phyloP scores from a whole-genome alignment of 2,797 vertebrate genomes.

The Sarcophilus harrisii region DNA sequence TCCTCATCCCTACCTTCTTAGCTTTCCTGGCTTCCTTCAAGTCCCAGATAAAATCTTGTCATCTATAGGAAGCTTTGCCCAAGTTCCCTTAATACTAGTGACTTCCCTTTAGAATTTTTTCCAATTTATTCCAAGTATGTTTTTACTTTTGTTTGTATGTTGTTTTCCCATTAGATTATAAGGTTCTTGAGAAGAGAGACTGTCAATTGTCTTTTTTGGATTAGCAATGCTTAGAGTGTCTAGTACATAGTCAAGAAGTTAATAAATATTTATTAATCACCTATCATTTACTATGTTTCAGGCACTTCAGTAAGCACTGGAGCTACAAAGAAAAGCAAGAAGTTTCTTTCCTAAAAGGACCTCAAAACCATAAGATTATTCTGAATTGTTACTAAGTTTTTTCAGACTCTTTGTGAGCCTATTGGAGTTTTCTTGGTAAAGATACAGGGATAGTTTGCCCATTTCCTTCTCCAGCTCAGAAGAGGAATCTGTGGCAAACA shows the following conservation, averaged over 20 bases:
- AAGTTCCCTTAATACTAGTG: not conserved
- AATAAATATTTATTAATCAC: not conserved
- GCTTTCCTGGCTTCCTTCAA: not conserved
- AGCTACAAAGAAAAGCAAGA: not conserved
- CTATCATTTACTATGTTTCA: not conserved
- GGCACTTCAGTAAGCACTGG: not conserved
- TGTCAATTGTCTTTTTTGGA: not conserved
- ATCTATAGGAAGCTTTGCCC: not conserved
- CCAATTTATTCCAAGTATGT: not conserved
- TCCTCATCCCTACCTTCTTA: not conserved
- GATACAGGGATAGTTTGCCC: not conserved
- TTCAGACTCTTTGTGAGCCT: not conserved
- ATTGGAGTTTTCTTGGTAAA: not conserved
- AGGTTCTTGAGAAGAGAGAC: not conserved
- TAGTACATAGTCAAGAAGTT: not conserved
- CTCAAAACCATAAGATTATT: not conserved
- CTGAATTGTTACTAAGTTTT: not conserved
- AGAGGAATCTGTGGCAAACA: not conserved
- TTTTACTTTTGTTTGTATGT: not conserved
- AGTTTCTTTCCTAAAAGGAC: not conserved
- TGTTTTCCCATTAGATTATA: not conserved
- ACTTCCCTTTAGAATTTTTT: not conserved
- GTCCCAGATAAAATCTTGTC: not conserved
- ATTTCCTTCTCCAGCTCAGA: not conserved
- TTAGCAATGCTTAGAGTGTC: not conserved